phyloP scores from a whole-genome alignment of 1,140 invertebrate species.

The Adelges cooleyi region DNA sequence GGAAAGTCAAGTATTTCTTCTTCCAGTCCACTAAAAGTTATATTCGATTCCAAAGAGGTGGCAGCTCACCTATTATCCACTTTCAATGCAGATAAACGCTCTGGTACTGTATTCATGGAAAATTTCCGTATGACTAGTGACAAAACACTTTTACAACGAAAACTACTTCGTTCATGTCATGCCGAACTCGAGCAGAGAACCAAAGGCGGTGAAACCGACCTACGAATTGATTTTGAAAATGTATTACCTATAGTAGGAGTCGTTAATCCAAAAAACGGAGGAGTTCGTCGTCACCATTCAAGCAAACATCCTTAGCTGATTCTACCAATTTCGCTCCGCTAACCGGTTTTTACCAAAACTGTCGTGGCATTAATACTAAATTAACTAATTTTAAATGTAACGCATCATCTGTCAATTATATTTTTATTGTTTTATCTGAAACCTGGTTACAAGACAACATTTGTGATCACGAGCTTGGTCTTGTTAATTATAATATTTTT shows the following conservation, averaged over 20 bases:
- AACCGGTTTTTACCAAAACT: neutral
- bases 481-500: neutral
- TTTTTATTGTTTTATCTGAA: neutral
- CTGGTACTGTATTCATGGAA: too few species aligned
- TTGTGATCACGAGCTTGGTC: neutral
- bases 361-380: neutral
- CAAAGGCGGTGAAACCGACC: neutral
- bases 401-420: neutral
- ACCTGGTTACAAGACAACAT: neutral
- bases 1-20: neutral
- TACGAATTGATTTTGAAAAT: neutral
- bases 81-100: too few species aligned
- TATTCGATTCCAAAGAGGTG: too few species aligned
- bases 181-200: neutral
- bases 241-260: neutral
- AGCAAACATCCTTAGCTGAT: neutral
- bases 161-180: neutral
- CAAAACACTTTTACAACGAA: neutral
- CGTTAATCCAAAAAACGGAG: neutral
- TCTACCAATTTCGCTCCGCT: neutral
- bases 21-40: too few species aligned
- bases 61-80: too few species aligned
- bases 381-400: neutral
- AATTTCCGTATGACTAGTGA: neutral
- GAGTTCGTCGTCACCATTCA: neutral